These are phyloP conservation scores for Drosophila fungiperda DNA, from an alignment of 2,888 invertebrate genomes.

Conservation along the genomic window DNA sequence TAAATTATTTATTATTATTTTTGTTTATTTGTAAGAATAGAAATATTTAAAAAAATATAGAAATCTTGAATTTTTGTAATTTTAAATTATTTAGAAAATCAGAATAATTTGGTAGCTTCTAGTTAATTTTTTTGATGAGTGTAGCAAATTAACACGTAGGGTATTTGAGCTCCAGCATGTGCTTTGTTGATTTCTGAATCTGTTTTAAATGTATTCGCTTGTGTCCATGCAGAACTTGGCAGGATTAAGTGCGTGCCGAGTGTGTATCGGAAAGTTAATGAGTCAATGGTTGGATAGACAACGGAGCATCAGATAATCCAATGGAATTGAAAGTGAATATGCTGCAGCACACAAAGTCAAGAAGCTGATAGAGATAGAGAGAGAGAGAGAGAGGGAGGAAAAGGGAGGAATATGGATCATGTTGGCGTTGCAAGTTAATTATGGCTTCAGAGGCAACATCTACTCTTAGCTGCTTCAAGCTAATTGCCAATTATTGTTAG, in stretches of 20 bases:
- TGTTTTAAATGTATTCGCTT: constrained; percentile 21
- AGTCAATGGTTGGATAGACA: constrained; percentile 40
- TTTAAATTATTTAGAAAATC: not conserved
- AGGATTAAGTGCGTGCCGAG: constrained; percentile 42
- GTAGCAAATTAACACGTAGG: not conserved
- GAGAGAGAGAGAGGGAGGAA: not conserved
- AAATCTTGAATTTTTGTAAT: not conserved
- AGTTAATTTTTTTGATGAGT: not conserved
- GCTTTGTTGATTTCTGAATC: constrained; percentile 14
- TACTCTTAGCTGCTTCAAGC: not conserved
- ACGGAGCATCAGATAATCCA: constrained; percentile 27
- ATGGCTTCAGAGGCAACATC: not conserved
- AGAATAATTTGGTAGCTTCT: not conserved
- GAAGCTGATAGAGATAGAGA: not conserved
- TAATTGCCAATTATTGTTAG: constrained; percentile 35
- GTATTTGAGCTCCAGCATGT: not conserved
- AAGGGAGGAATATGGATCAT: not conserved
- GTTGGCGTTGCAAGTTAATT: constrained; percentile 15
- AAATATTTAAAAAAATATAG: not conserved
- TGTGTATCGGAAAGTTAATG: constrained; percentile 59
- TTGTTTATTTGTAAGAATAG: not conserved
- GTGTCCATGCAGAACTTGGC: constrained; percentile 29
- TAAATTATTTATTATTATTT: not conserved
- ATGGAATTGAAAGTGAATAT: constrained; percentile 18
- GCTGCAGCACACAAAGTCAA: not conserved